Conservation (phyloP, 2,888 invertebrate species). For the Lithophane socia region DNA sequence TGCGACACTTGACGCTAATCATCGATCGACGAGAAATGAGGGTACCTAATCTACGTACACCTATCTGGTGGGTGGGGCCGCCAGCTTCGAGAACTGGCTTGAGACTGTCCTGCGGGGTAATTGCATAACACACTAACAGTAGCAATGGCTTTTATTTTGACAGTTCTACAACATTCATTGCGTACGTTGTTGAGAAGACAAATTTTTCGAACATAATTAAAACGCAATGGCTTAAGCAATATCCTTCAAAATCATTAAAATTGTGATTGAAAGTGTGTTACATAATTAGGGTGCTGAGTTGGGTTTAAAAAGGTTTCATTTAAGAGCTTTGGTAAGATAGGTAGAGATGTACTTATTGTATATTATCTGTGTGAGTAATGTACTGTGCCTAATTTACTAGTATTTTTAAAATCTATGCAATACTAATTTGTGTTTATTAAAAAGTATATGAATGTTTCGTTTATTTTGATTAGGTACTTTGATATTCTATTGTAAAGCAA, state of each 20-base stretch:
- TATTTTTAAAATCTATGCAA: neutral
- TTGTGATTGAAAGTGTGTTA: too few relatives aligned
- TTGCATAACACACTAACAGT: too few relatives aligned
- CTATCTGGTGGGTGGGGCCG: constrained; percentile 61
- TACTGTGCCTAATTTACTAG: neutral
- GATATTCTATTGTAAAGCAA: neutral
- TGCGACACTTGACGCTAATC: constrained; percentile 70
- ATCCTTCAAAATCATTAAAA: too few relatives aligned
- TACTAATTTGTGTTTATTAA: neutral
- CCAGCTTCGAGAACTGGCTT: constrained; percentile 26
- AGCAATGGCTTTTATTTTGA: too few relatives aligned
- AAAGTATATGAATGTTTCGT: neutral
- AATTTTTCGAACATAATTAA: too few relatives aligned
- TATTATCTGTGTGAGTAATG: neutral
- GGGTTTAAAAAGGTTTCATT: neutral
- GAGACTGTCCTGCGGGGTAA: constrained; percentile 29
- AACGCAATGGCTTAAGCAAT: too few relatives aligned
- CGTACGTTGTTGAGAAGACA: too few relatives aligned
- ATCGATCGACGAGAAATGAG: constrained; percentile 78
- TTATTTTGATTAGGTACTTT: constrained; percentile 14
- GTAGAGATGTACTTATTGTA: neutral
- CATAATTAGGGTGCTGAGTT: neutral
- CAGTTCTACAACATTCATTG: too few relatives aligned
- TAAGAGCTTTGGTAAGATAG: neutral
- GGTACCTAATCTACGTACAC: constrained; percentile 70